Evolutionary conservation across 2,797 vertebrate species (phyloP).

Genomic region (Synanceia verrucosa): DNA sequence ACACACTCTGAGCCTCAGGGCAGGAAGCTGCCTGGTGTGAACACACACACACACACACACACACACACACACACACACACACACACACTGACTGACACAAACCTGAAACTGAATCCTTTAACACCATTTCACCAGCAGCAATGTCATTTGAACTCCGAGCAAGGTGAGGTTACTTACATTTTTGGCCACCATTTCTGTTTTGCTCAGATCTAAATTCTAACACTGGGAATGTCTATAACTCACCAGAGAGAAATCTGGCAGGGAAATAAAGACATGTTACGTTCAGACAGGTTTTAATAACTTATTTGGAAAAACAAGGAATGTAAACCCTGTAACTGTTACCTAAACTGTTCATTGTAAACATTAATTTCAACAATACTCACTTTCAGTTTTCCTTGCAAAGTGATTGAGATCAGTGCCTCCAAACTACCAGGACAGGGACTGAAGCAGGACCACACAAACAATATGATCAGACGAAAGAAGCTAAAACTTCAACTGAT

Average conservation of each 20-base stretch:
- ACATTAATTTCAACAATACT: too few species aligned
- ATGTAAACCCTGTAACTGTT: too few species aligned
- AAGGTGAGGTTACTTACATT: not conserved
- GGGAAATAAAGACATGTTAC: not conserved
- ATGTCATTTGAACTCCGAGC: constrained; percentile 28
- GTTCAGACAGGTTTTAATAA: too few species aligned
- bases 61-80: constrained; percentile 8
- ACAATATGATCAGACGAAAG: too few species aligned
- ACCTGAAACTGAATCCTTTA: not conserved
- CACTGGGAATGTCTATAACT: not conserved
- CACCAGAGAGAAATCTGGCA: not conserved
- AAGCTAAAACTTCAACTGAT: too few species aligned
- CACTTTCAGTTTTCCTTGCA: too few species aligned
- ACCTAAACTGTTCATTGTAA: too few species aligned
- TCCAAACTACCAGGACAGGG: too few species aligned
- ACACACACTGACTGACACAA: not conserved
- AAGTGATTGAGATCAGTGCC: too few species aligned
- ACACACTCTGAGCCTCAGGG: constrained; percentile 33
- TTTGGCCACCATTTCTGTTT: not conserved
- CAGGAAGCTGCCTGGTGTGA: not conserved
- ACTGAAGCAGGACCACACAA: too few species aligned
- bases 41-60: not conserved
- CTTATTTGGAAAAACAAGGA: too few species aligned
- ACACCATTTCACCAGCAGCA: constrained; percentile 2
- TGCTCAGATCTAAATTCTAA: too few species aligned